Base-by-base conservation (phyloP, 2,113 vertebrate genomes). In the Empidonax alnorum region DNA sequence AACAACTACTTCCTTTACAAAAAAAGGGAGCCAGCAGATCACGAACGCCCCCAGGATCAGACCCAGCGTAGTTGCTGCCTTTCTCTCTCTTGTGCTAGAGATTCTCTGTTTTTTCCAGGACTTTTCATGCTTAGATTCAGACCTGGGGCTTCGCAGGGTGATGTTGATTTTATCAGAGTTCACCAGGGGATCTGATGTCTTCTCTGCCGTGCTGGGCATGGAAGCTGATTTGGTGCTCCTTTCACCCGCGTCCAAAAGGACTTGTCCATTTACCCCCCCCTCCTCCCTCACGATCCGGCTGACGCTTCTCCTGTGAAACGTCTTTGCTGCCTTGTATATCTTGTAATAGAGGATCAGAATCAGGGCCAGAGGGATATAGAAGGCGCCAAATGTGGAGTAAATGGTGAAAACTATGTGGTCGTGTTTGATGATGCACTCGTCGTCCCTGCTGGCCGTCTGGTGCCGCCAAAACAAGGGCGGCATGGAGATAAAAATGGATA, bases 291-390 rank as follows among this genome's bases (percentile, higher is more conserved):
- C 96, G 5, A 99, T 98, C 33, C 98, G 97, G 84, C 99, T 99
- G 67, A 98, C 89, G 12, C 98, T 99, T 90, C 99, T 98, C 78
- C 99, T 99, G 97, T 99, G 98, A 58, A 99, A 98, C 13, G 98
- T 99, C 96, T 99, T 99, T 94, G 99, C 99, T 6, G 99, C 99
- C 68, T 98, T 98, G 96, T 99, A 99, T 97, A 99, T 99, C 98
- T 99, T 99, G 95, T 99, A 99, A 95, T 99, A 99, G 90, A 99
- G 99, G 93, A 99, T 99, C 94, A 99, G 98, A 95, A 99, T 99
- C 95, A 99, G 97, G 81, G 98, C 96, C 41, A 99, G 95, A 0
- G 99, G 99, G 88, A 99, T 99, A 94, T 99, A 99, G 98, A 99
- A 99, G 16, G 99, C 99, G 47, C 99, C 99, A 49, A 99, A 98